A percentile compares a stretch with the other conserved stretches of the same genome.
Conservation (phyloP, 2,888 invertebrate species). For the Corythucha ciliata region DNA sequence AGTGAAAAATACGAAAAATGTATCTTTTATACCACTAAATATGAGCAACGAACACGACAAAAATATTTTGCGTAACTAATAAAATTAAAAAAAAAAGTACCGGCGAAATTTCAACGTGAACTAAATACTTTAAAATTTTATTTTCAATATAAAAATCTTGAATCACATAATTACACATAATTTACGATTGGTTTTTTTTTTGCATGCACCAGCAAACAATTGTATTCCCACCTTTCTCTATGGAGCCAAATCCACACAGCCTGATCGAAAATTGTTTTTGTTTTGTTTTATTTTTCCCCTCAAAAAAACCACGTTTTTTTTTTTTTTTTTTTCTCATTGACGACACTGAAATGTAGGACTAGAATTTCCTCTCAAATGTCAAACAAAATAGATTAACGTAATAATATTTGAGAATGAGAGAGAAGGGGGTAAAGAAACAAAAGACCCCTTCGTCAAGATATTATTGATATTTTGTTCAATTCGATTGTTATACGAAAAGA, state of each 20-base stretch:
- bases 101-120: conserved; percentile 24
- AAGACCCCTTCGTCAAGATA: too few species aligned
- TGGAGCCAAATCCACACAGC: conserved; percentile 31
- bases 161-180: conserved; percentile 32
- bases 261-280: conserved; percentile 28
- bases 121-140: conserved; percentile 21
- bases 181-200: conserved; percentile 24
- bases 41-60: conserved; percentile 32
- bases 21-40: conserved; percentile 31
- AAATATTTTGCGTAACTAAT: conserved; percentile 21
- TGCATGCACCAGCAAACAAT: conserved; percentile 25
- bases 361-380: conserved; percentile 11
- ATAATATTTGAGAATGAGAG: background rate
- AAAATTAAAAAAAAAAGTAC: conserved; percentile 23
- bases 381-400: background rate
- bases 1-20: conserved; percentile 8
- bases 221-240: conserved; percentile 22
- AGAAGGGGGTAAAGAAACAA: background rate
- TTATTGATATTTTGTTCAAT: too few species aligned
- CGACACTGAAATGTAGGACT: conserved; percentile 19
- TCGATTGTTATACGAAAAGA: too few species aligned
- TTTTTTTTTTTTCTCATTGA: background rate
- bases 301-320: conserved; percentile 2
- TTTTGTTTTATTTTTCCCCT: conserved; percentile 15
- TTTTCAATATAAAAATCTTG: conserved; percentile 28